Percentiles rank a stretch among this genome's conserved stretches.
These are phyloP conservation scores for Rhagophthalmus giganteus DNA, from an alignment of 2,888 invertebrate genomes.

Conservation along the genomic window DNA sequence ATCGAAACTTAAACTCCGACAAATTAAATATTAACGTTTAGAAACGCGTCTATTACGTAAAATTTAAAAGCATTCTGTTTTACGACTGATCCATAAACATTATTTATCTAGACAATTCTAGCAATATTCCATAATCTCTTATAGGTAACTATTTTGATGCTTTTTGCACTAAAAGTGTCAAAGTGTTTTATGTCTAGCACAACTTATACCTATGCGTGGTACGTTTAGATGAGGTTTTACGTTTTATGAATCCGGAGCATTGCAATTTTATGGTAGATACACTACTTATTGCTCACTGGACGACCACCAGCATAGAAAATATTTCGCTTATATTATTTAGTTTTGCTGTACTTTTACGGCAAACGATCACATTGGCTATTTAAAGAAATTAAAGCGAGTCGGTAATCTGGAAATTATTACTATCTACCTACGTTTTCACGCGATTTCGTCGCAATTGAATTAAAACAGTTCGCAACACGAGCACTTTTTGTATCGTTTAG, in stretches of 20 bases:
- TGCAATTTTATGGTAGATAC: conserved; percentile 12
- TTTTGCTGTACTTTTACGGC: no score
- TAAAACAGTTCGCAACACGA: no score
- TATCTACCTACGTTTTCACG: not conserved
- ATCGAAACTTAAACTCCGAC: no score
- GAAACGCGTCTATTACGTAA: no score
- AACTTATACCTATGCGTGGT: conserved; percentile 10
- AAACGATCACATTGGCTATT: no score
- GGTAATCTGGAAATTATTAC: no score
- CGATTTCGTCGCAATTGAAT: no score
- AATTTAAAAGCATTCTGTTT: no score
- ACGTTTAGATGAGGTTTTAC: conserved; percentile 9
- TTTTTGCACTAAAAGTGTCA: conserved; percentile 16
- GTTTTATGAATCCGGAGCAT: conserved; percentile 22
- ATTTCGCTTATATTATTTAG: conserved; percentile 6
- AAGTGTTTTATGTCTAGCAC: conserved; percentile 14
- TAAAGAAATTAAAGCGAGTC: no score
- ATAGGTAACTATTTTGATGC: conserved; percentile 2
- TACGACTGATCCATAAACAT: conserved; percentile 1
- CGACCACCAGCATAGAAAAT: conserved; percentile 24
- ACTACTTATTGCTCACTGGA: conserved; percentile 10
- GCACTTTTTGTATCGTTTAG: conserved; percentile 3
- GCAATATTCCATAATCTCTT: no score
- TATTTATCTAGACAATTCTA: no score
- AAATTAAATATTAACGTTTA: no score